Percentiles rank a stretch among this genome's conserved stretches.
Evolutionary conservation across 2,797 vertebrate species (phyloP).

Genomic region (Lateolabrax maculatus): DNA sequence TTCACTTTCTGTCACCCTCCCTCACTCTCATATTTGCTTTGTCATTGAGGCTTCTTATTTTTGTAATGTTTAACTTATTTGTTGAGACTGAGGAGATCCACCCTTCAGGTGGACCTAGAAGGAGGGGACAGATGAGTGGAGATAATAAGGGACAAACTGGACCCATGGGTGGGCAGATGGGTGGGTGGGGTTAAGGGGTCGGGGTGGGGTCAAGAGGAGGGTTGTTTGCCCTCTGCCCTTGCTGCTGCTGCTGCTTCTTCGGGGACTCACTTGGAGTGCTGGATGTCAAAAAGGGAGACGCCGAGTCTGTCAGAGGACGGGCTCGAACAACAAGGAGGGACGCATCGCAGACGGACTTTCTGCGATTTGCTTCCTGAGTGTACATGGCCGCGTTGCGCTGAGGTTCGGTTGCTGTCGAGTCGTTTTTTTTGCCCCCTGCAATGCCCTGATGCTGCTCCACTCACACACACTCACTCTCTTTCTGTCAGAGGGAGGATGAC

Average conservation of each 20-base stretch:
- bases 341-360: slow-evolving; percentile 15
- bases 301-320: slow-evolving; percentile 45
- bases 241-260: slow-evolving; percentile 84
- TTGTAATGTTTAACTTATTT: slow-evolving; percentile 93
- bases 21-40: slow-evolving; percentile 69
- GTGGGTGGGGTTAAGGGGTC: slow-evolving; percentile 38
- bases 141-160: slow-evolving; percentile 56
- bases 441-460: slow-evolving; percentile 81
- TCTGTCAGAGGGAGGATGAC: slow-evolving; percentile 33
- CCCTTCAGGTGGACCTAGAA: slow-evolving; percentile 30
- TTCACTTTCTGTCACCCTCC: slow-evolving; percentile 66
- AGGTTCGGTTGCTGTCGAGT: slow-evolving; percentile 60
- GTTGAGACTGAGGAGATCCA: slow-evolving; percentile 70
- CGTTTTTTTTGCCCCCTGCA: slow-evolving; percentile 59
- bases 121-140: slow-evolving; percentile 43
- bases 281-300: slow-evolving; percentile 71
- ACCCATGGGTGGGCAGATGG: slow-evolving; percentile 41
- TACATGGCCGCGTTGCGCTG: slow-evolving; percentile 63
- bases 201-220: slow-evolving; percentile 43
- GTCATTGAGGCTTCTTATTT: slow-evolving; percentile 84
- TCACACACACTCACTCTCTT: slow-evolving; percentile 43
- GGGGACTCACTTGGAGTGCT: slow-evolving; percentile 74
- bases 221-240: slow-evolving; percentile 68
- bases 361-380: slow-evolving; percentile 57
- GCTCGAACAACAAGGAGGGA: slow-evolving; percentile 38